Evolutionary conservation across 2,888 invertebrate genomes (phyloP), one percentile per base, ranked within the genome.

Genomic region (Xestia ashworthii): DNA sequence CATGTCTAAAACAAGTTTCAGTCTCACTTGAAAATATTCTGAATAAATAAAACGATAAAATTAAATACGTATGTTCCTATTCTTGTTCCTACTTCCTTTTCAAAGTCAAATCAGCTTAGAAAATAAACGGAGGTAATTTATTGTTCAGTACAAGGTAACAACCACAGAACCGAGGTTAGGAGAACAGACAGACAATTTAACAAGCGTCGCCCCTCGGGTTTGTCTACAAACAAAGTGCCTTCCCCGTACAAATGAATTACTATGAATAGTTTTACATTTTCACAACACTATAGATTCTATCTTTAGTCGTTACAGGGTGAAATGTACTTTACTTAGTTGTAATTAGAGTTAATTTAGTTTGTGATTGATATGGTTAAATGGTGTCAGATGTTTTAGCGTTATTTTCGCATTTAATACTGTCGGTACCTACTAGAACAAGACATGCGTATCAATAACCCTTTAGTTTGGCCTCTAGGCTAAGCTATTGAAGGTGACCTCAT

Each of bases 141-240:
- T 58, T 71, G 38, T 60, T 3, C 62, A 44, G 64, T 22, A 64
- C 19, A 64, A 68, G 46, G 58, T 84, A 66, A 60, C 44, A 55
- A 68, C 81, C 71, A 53, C 82, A 81, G 50, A 41, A 46, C 60
- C 32, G 71, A 25, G 73, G 74, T 70, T 62, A 76, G 74, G 64
- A 62, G 65, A 74, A 86, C 86, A 69, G 77, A 79, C 80, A 81
- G 71, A 80, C 79, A 71, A 87, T 87, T 83, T 83, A 81, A 77
- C 88, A 81, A 80, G 70, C 70, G 62, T 69, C 74, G 22, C 65
- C 81, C 72, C 70, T 48, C 68, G 75, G 77, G 78, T 85, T 91
- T 88, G 88, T 88, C 89, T 89, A 82, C 84, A 87, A 88, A 89
- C 88, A 89, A 89, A 87, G 83, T 85, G 84, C 81, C 84, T 72